Conservation (phyloP, 2,888 invertebrate species). For the Anorthoa munda region DNA sequence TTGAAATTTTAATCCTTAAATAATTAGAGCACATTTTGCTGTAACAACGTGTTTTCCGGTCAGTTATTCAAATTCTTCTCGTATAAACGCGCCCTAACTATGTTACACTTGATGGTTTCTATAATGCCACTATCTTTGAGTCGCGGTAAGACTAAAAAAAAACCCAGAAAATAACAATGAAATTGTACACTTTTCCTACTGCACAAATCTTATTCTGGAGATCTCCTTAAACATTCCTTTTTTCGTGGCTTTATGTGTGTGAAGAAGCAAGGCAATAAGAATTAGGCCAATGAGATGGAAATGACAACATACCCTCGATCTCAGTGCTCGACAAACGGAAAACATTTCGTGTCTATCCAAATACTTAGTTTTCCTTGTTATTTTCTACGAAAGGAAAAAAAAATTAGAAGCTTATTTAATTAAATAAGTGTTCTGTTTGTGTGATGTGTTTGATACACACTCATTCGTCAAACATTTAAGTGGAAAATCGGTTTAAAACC, state of each 20-base stretch:
- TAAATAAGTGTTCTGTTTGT: slow-evolving; percentile 2
- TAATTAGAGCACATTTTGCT: too few species aligned
- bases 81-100: too few species aligned
- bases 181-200: slow-evolving; percentile 2
- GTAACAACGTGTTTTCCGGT: too few species aligned
- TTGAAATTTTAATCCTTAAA: too few species aligned
- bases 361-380: slow-evolving; percentile 19
- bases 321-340: slow-evolving; percentile 21
- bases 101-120: too few species aligned
- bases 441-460: not conserved
- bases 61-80: too few species aligned
- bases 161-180: not conserved
- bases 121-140: not conserved
- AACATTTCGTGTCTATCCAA: slow-evolving; percentile 19
- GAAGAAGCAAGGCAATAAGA: slow-evolving; percentile 15
- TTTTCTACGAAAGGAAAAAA: slow-evolving; percentile 8
- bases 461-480: not conserved
- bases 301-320: slow-evolving; percentile 27
- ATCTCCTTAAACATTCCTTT: slow-evolving; percentile 9
- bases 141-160: not conserved
- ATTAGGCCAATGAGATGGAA: slow-evolving; percentile 47
- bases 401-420: not conserved
- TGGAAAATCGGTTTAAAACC: not conserved
- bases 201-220: not conserved
- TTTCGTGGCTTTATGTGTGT: not conserved